Base-by-base conservation (phyloP, 2,888 invertebrate species). In the Drosophila longiperda region DNA sequence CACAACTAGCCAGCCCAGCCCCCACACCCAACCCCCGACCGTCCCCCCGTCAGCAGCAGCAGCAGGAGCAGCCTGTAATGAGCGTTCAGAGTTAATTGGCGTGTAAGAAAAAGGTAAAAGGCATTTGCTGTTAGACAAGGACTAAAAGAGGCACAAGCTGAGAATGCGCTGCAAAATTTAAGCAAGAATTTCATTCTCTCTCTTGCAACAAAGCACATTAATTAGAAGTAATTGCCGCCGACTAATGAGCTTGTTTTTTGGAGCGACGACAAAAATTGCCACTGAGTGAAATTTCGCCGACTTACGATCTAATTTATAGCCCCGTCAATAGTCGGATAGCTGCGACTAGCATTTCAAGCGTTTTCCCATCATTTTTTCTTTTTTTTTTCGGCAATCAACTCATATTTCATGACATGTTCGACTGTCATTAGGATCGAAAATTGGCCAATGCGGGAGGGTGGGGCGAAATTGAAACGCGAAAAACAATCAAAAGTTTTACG, bases 51-150 rank as follows among this genome's bases (percentile, higher is more conserved):
- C 63, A 67, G 23, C 71, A 29, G 29, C 29, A 70, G 67, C 70
- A 49, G 49, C 55, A n/a, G 17, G 63, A 71, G 23, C 81, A 72
- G 71, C 71, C 89, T 82, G 87, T 88, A 87, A 87, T 87, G 87
- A 90, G 90, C 87, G 87, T 88, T 87, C 82, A 80, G 87, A 87
- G 89, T 87, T 87, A 87, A 87, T 87, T 87, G 90, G 84, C 87
- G 82, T 90, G 82, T 80, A 83, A 83, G 80, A 78, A 87, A 70
- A 70, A 70, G 75, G 81, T 74, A 80, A 80, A 78, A 81, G 71
- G 72, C 78, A 59, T 42, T 54, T 48, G 38, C 57, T 57, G 57
- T 57, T 57, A 57, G 57, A n/a, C 57, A 57, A 57, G 57, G 29
- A 57, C 57, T 15, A 32, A 57, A 57, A 57, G 38, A 26, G 45